Evolutionary conservation across 2,888 invertebrate genomes (phyloP), one percentile per base, ranked within the genome.

Genomic region (Coleophora flavipennella): DNA sequence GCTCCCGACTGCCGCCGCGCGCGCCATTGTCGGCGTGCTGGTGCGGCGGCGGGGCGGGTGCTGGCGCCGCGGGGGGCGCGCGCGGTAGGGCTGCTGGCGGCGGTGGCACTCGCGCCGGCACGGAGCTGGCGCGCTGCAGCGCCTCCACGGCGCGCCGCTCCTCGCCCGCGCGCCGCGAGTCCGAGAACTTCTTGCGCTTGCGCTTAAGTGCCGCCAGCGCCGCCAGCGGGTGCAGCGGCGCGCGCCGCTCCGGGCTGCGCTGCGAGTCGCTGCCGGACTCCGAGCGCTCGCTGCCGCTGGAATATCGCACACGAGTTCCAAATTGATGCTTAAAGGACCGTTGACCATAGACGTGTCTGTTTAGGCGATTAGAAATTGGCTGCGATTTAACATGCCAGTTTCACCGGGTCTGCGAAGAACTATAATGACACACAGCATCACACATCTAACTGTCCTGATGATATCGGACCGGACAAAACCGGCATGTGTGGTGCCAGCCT

Each of bases 131-230:
- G 35, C 67, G 63, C 59, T 65, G 67, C 49, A 65, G 55, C 39
- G 63, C 58, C 45, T 66, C 53, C 35, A 49, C 43, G 39, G 58
- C 11, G 64, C 62, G 59, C 62, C 35, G 66, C 59, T 64, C 47
- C 73, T 71, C 68, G 71, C 69, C 61, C 64, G 61, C 53, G 46
- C 91, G 90, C 55, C 92, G 86, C 43, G 93, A 93, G 48, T 92
- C 90, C 0, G 92, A 92, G 75, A 93, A 94, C 68, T 93, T 93
- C 75, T 93, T 93, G 48, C 93, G 88, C 71, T 93, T 94, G 62
- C 90, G 89, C 65, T 91, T 91, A 40, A 94, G 85, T 14, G 92
- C 89, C 1, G 92, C 92, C 47, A 93, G 81, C 39, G 92, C 92
- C 25, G 86, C 75, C 39, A 89, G 67, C 59, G 81, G 77, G 48